Evolutionary conservation across 1,140 invertebrate genomes (phyloP).

Genomic region (Papilio machaon): DNA sequence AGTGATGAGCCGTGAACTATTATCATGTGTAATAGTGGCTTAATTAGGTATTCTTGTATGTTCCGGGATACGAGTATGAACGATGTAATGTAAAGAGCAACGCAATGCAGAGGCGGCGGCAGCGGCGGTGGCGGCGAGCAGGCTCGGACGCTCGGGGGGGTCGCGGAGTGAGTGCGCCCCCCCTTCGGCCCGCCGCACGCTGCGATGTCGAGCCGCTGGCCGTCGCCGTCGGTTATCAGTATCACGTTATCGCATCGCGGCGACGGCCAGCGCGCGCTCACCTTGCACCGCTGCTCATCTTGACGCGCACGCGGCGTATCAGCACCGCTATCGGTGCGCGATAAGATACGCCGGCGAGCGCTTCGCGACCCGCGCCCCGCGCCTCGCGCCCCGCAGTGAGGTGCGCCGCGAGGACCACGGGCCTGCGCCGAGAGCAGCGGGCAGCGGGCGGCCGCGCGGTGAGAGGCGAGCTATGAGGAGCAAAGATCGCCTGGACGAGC

Average conservation of each 20-base stretch:
- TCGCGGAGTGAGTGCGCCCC: not conserved
- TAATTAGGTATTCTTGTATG: not conserved
- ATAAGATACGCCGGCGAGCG: constrained; percentile 61
- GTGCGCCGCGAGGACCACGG: not conserved
- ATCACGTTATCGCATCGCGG: constrained; percentile 13
- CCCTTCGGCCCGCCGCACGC: not conserved
- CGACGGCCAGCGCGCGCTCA: constrained; percentile 15
- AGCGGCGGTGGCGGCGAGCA: not conserved
- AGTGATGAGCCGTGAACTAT: not conserved
- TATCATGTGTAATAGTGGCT: not conserved
- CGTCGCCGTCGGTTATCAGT: not conserved
- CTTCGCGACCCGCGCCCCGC: constrained; percentile 41
- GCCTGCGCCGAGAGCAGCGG: not conserved
- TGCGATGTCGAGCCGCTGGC: not conserved
- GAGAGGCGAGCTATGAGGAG: constrained; percentile 51
- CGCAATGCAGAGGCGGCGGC: too few species aligned
- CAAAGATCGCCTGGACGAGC: constrained; percentile 68
- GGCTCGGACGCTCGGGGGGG: too few species aligned
- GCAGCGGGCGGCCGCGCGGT: not conserved
- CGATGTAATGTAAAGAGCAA: too few species aligned
- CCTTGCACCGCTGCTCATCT: not conserved
- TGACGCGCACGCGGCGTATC: constrained; percentile 48
- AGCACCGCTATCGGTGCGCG: constrained; percentile 59
- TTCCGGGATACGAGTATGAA: not conserved
- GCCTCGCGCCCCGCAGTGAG: constrained; percentile 27